Percentiles rank a stretch among this genome's conserved stretches.
These are phyloP conservation scores for Cosmia trapezina DNA, from an alignment of 2,888 invertebrate species.

Conservation along the genomic window DNA sequence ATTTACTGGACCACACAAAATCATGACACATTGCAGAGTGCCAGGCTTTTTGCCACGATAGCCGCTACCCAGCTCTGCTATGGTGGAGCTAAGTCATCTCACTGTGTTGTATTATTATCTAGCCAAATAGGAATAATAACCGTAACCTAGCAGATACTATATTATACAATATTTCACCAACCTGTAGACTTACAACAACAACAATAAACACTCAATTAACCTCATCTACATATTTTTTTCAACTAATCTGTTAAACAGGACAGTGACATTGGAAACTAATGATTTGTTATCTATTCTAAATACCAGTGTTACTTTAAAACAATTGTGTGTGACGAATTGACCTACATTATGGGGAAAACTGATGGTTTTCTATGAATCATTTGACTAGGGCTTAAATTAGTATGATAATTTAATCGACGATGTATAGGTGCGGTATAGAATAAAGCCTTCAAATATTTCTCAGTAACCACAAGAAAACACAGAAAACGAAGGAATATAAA, in stretches of 20 bases:
- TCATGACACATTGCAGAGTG: not conserved
- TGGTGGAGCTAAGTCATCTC: too few relatives aligned
- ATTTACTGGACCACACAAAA: not conserved
- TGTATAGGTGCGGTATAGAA: not conserved
- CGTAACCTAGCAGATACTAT: not conserved
- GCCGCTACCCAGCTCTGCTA: too few relatives aligned
- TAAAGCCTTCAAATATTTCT: slow-evolving; percentile 13
- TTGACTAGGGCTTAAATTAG: not conserved
- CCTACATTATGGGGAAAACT: slow-evolving; percentile 35
- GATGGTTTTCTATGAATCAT: slow-evolving; percentile 15
- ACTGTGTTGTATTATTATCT: not conserved
- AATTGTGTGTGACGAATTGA: slow-evolving; percentile 14
- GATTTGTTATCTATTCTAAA: slow-evolving; percentile 47
- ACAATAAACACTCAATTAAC: slow-evolving; percentile 37
- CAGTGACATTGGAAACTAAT: slow-evolving; percentile 28
- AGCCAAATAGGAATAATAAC: not conserved
- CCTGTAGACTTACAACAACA: slow-evolving; percentile 37
- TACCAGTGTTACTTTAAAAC: slow-evolving; percentile 16
- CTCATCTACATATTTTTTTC: slow-evolving; percentile 31
- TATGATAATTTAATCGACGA: slow-evolving; percentile 3
- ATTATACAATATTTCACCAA: slow-evolving; percentile 21
- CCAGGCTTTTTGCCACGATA: not conserved
- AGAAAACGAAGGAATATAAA: slow-evolving; percentile 9
- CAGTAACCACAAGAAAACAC: slow-evolving; percentile 4
- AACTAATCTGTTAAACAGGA: slow-evolving; percentile 34